Percentiles rank a stretch among this genome's conserved stretches.
Evolutionary conservation across 2,888 invertebrate genomes (phyloP).

Genomic region (Neelides folsomi): DNA sequence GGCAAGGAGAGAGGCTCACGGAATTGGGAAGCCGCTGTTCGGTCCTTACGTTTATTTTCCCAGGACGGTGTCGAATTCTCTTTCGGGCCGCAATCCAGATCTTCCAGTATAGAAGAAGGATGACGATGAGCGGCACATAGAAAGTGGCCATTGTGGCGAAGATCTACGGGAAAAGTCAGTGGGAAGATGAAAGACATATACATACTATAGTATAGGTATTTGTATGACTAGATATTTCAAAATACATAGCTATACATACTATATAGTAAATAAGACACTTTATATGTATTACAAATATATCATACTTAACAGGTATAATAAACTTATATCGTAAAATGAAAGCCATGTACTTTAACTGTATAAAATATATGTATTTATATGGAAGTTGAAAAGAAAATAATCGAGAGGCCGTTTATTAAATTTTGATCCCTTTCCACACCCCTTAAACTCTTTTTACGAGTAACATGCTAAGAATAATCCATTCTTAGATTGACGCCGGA

Average conservation of each 20-base stretch:
- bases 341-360: too few relatives aligned
- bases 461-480: too few relatives aligned
- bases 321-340: too few relatives aligned
- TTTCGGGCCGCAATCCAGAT: conserved; percentile 69
- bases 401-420: background rate
- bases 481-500: too few relatives aligned
- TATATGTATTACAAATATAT: too few relatives aligned
- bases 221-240: too few relatives aligned
- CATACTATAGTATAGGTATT: too few relatives aligned
- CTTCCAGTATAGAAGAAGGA: conserved; percentile 73
- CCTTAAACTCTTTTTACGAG: background rate
- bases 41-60: conserved; percentile 17
- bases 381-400: background rate
- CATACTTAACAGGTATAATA: too few relatives aligned
- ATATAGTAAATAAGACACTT: too few relatives aligned
- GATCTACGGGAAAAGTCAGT: conserved; percentile 49
- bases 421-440: background rate
- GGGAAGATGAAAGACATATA: too few relatives aligned
- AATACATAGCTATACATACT: too few relatives aligned
- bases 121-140: conserved; percentile 74
- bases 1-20: background rate
- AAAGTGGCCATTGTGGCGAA: conserved; percentile 84
- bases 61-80: conserved; percentile 53
- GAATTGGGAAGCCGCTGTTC: background rate
- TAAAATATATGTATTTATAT: background rate